Evolutionary conservation across 2,113 vertebrate genomes (phyloP).

Genomic region (Eclectus roratus): DNA sequence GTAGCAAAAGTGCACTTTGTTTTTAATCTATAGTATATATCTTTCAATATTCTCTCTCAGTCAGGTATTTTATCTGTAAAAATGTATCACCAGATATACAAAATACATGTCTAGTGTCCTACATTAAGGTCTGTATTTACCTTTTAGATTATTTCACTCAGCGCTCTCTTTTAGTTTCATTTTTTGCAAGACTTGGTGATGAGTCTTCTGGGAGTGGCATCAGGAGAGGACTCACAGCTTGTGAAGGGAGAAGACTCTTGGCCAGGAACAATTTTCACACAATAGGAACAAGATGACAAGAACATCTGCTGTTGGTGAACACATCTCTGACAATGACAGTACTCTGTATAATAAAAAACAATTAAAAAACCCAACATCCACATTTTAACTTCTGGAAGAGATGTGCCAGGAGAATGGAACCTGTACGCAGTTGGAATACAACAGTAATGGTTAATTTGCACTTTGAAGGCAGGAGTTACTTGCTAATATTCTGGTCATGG

Average conservation of each 20-base stretch:
- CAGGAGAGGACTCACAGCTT: constrained; percentile 26
- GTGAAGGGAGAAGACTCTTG: constrained; percentile 32
- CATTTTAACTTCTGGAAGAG: neutral
- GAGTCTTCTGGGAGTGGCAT: neutral
- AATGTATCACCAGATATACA: constrained; percentile 73
- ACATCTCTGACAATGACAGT: constrained; percentile 20
- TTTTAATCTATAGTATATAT: constrained; percentile 71
- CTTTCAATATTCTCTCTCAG: constrained; percentile 67
- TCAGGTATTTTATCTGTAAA: constrained; percentile 67
- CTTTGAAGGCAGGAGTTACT: constrained; percentile 3
- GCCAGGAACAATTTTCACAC: constrained; percentile 14
- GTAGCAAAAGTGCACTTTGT: constrained; percentile 74
- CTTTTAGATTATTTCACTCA: constrained; percentile 26
- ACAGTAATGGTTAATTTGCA: neutral
- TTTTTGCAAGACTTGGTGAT: constrained; percentile 39
- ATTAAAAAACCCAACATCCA: neutral
- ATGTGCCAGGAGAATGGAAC: neutral
- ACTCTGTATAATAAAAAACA: constrained; percentile 36
- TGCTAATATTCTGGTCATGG: neutral
- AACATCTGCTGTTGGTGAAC: neutral
- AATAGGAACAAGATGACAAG: neutral
- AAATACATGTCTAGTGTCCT: constrained; percentile 68
- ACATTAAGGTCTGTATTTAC: constrained; percentile 19
- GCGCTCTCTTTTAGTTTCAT: neutral
- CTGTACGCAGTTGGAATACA: neutral